Percentiles rank a stretch among this genome's conserved stretches.
Evolutionary conservation across 2,113 vertebrate genomes (phyloP).

Genomic region (Motacilla tschutschensis): DNA sequence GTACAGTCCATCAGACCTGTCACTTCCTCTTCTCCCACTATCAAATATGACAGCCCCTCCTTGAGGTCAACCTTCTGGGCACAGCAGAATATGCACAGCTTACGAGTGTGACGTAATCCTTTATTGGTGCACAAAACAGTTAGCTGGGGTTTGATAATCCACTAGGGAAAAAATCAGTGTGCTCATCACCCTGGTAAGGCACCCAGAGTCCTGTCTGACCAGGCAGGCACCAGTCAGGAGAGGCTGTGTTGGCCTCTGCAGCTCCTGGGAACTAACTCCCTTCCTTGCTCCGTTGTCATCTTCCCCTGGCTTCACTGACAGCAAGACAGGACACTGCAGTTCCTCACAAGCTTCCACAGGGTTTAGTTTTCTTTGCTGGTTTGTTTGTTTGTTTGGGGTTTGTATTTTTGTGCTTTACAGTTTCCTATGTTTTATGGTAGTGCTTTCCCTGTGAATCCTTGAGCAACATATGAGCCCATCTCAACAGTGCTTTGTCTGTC

Average conservation of each 20-base stretch:
- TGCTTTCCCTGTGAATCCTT: not conserved
- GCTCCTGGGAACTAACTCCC: not conserved
- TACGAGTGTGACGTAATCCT: not conserved
- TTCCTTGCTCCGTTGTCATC: not conserved
- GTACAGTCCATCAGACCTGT: not conserved
- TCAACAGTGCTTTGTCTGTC: not conserved
- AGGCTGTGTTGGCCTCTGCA: not conserved
- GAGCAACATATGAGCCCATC: not conserved
- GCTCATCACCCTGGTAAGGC: not conserved
- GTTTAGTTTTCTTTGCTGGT: not conserved
- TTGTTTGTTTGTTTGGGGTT: not conserved
- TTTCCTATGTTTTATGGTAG: not conserved
- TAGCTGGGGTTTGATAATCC: not conserved
- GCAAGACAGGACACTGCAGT: not conserved
- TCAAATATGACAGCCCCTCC: not conserved
- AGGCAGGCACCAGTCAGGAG: not conserved
- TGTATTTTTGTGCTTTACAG: not conserved
- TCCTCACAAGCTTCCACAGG: not conserved
- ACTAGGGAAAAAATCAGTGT: not conserved
- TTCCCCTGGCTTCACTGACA: not conserved
- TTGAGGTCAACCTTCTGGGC: not conserved
- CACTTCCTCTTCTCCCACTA: not conserved
- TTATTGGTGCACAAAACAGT: not conserved
- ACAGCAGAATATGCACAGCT: not conserved
- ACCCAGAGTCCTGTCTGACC: not conserved